Evolutionary conservation across 2,113 vertebrate species (phyloP).

Genomic region (Perca fluviatilis): DNA sequence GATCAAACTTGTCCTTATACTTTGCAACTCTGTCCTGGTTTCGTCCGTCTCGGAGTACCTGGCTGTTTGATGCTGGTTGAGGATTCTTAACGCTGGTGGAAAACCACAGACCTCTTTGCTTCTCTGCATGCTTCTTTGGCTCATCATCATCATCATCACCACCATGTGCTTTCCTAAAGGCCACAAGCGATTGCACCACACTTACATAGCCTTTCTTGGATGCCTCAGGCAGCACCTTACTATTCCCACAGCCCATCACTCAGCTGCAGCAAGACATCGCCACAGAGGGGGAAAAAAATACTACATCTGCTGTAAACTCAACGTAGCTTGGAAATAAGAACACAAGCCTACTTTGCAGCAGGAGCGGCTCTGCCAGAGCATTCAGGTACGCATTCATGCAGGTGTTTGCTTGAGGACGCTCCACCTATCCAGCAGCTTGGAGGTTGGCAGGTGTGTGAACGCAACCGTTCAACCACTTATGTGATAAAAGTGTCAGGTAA

Average conservation of each 20-base stretch:
- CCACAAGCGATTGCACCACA: conserved; percentile 61
- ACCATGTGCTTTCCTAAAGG: conserved; percentile 31
- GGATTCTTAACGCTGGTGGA: background rate
- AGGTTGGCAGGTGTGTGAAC: conserved; percentile 30
- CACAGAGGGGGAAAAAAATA: background rate
- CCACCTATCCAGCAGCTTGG: conserved; percentile 37
- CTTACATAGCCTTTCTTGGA: conserved; percentile 51
- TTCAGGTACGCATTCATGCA: background rate
- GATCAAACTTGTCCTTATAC: conserved; percentile 78
- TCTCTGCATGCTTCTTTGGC: conserved; percentile 13
- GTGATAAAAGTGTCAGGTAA: conserved; percentile 44
- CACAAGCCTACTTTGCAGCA: background rate
- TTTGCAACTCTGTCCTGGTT: conserved; percentile 22
- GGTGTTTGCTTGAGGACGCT: conserved; percentile 4
- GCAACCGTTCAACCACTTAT: background rate
- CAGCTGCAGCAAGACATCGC: background rate
- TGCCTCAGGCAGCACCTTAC: conserved; percentile 53
- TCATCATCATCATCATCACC: background rate
- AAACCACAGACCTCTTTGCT: conserved; percentile 35
- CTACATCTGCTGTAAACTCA: background rate
- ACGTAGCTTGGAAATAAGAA: background rate
- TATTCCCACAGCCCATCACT: conserved; percentile 66
- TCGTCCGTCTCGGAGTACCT: background rate
- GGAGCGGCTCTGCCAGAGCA: background rate
- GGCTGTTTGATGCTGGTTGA: background rate